These are phyloP conservation scores for Hippocampus guttulatus DNA, from an alignment of 2,113 vertebrate genomes.

Conservation along the genomic window DNA sequence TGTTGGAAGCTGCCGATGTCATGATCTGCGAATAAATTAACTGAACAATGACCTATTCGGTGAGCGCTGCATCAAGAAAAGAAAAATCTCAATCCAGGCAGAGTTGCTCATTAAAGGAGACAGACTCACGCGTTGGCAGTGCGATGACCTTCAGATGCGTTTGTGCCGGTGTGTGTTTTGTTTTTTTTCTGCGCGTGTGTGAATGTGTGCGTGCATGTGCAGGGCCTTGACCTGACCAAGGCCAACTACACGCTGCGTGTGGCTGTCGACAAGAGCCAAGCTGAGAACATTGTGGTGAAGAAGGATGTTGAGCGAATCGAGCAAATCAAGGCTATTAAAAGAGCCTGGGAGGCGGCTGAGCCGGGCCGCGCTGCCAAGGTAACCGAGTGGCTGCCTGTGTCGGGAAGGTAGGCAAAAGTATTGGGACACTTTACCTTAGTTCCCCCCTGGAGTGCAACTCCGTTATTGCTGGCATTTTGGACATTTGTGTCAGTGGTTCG, in stretches of 20 bases:
- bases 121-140: conserved; percentile 6
- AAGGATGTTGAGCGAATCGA: conserved; percentile 80
- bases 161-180: conserved; percentile 12
- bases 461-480: neutral
- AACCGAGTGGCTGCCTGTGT: conserved; percentile 4
- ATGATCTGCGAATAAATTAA: conserved; percentile 23
- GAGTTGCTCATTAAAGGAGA: conserved; percentile 13
- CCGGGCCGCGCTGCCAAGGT: conserved; percentile 84
- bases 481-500: neutral
- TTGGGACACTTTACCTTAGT: neutral
- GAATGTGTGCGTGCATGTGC: neutral
- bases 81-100: neutral
- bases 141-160: conserved; percentile 23
- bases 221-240: conserved; percentile 67
- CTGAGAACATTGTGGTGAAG: conserved; percentile 70
- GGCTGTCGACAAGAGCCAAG: conserved; percentile 73
- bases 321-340: conserved; percentile 83
- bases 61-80: conserved; percentile 2
- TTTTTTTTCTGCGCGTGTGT: neutral
- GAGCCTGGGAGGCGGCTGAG: conserved; percentile 83
- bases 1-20: conserved; percentile 2
- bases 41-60: conserved; percentile 13
- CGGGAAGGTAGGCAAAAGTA: neutral
- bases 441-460: neutral
- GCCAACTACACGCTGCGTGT: conserved; percentile 78